Percentiles rank a stretch among this genome's conserved stretches.
phyloP scores from a whole-genome alignment of 2,888 invertebrate genomes.

The Rhaphigaster nebulosa region DNA sequence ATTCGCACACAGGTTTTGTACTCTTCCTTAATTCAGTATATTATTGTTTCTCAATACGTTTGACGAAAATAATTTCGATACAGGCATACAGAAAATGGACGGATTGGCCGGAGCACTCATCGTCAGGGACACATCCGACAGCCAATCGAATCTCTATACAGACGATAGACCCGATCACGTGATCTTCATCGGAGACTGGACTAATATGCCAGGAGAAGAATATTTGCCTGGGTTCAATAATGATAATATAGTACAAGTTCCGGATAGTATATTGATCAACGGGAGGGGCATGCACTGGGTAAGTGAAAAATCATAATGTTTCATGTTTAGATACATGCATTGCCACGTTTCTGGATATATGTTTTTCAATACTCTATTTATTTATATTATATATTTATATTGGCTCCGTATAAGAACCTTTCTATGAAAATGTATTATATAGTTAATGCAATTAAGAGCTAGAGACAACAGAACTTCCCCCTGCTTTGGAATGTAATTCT shows the following conservation, averaged over 20 bases:
- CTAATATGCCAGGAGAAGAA: slow-evolving; percentile 67
- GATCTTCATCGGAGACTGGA: slow-evolving; percentile 73
- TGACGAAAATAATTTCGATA: background rate
- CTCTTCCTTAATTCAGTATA: background rate
- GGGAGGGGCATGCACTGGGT: slow-evolving; percentile 68
- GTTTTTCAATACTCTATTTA: too few species aligned
- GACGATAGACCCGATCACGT: slow-evolving; percentile 72
- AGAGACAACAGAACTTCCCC: too few species aligned
- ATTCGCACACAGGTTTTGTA: slow-evolving; percentile 75
- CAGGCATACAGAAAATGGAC: slow-evolving; percentile 75
- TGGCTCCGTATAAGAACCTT: too few species aligned
- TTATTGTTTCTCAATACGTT: background rate
- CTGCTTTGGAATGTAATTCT: too few species aligned
- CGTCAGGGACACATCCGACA: slow-evolving; percentile 72
- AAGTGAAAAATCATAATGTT: slow-evolving; percentile 49
- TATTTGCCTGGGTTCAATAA: slow-evolving; percentile 70
- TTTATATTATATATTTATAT: too few species aligned
- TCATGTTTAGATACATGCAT: too few species aligned
- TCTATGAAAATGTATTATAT: too few species aligned
- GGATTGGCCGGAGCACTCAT: slow-evolving; percentile 75
- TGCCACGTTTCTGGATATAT: too few species aligned
- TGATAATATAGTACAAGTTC: slow-evolving; percentile 68
- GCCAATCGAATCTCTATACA: slow-evolving; percentile 68
- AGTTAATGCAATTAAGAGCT: too few species aligned
- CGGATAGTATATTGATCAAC: slow-evolving; percentile 68